Evolutionary conservation across 2,113 vertebrate species (phyloP), one percentile per base, ranked within the genome.

Genomic region (Pseudopodoces humilis): DNA sequence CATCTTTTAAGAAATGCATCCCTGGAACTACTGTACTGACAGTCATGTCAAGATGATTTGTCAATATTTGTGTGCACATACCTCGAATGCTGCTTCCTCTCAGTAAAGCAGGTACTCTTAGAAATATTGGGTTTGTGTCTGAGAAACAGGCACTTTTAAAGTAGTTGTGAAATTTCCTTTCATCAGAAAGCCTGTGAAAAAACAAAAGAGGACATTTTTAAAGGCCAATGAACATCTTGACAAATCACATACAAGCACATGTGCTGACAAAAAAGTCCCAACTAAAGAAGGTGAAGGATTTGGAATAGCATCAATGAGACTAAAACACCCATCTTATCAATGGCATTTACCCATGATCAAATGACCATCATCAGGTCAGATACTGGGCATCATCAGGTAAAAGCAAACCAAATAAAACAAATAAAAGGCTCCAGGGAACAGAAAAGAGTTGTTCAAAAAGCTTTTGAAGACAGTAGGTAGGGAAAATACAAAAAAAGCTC

Each of bases 391-490:
- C 15, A 50, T 23, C 25, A 59, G 14, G 15, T 76, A 83, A 71
- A 85, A 5, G 2, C 4, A 49, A 78, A 55, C 2, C 8, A 64
- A 83, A 56, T 1, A 13, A 79, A 63, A 2, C 10, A 21, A 47
- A 11, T 4, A 35, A 69, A 33, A 35, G 15, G 11, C 0, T 1
- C 1, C 1, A 35, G n/a, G 84, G 46, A 72, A 69, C 5, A 60
- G 46, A 62, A 85, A 44, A 37, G 8, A 58, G 10, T 52, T 47
- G 14, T 49, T 49, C 30, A 84, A 84, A 80, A 49, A n/a, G 8
- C 2, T 62, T 58, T 43, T 79, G 25, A 63, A 62, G 24, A 84
- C 4, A n/a, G 2, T 2, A 19, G 15, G 13, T 31, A 15, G 0
- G 0, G 35, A 70, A 87, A 91, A 78, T 7, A 19, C 2, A 30